Evolutionary conservation across 2,113 vertebrate genomes (phyloP).

Genomic region (Psephotus haematonotus): DNA sequence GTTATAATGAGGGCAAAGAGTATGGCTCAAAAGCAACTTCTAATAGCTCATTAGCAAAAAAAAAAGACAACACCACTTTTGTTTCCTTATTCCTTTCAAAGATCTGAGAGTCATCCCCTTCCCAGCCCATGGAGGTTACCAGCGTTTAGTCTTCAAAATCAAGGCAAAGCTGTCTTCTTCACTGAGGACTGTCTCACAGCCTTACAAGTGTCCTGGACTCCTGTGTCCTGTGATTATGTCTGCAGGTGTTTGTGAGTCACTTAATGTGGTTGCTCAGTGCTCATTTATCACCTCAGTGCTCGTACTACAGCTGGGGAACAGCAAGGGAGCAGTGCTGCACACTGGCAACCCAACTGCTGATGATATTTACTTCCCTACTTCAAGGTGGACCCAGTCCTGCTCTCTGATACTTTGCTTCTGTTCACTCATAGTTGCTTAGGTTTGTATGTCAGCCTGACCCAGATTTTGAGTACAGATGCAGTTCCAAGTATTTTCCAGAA

Average conservation of each 20-base stretch:
- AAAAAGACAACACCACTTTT: constrained; percentile 46
- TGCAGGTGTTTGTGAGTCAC: neutral
- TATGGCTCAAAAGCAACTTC: constrained; percentile 66
- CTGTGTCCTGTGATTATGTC: neutral
- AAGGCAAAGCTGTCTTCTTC: neutral
- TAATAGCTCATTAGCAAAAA: constrained; percentile 76
- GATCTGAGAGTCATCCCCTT: constrained; percentile 45
- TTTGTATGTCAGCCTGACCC: neutral
- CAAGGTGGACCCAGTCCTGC: neutral
- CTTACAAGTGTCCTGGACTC: neutral
- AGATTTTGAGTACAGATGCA: neutral
- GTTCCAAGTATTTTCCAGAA: neutral
- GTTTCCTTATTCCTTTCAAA: constrained; percentile 50
- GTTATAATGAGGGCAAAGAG: constrained; percentile 74
- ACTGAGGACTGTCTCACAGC: neutral
- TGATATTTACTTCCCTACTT: neutral
- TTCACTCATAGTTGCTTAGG: neutral
- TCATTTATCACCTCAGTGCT: neutral
- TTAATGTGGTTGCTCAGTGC: neutral
- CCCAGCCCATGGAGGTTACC: neutral
- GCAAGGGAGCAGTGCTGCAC: neutral
- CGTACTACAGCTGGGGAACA: neutral
- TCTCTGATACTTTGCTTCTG: neutral
- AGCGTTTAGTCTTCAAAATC: neutral
- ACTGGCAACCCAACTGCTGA: neutral